phyloP scores from a whole-genome alignment of 1,140 invertebrate species.

The Aradophagus sp. region DNA sequence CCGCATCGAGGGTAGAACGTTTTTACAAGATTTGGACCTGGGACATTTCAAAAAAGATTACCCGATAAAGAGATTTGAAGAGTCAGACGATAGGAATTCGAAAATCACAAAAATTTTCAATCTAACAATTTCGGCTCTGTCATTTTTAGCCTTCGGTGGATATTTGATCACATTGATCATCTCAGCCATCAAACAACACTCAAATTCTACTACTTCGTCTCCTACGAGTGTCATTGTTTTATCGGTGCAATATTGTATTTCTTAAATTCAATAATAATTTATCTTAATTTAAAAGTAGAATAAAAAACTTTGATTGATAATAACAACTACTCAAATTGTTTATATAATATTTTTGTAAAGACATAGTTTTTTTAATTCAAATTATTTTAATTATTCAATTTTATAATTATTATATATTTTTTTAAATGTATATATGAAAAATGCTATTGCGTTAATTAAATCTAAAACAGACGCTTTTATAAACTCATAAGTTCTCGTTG shows the following conservation, averaged over 20 bases:
- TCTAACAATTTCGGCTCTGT: constrained; percentile 81
- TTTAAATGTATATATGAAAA: constrained; percentile 9
- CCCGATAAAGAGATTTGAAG: constrained; percentile 71
- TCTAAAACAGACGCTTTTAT: constrained; percentile 1
- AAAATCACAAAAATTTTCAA: constrained; percentile 82
- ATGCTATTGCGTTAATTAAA: background rate
- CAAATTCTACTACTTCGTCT: constrained; percentile 49
- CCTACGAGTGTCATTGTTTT: constrained; percentile 65
- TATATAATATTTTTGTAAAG: no score
- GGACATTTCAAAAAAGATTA: constrained; percentile 51
- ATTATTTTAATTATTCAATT: constrained; percentile 9
- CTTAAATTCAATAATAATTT: no score
- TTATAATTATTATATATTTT: constrained; percentile 20
- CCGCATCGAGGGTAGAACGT: constrained; percentile 34
- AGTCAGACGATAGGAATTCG: constrained; percentile 72
- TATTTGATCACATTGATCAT: constrained; percentile 84
- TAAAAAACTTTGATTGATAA: no score
- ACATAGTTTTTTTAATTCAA: constrained; percentile 2
- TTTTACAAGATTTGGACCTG: constrained; percentile 56
- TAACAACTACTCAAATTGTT: no score
- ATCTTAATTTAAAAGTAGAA: constrained; percentile 3
- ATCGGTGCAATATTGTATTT: no score
- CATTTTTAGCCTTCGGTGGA: constrained; percentile 86
- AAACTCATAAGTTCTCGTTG: no score
- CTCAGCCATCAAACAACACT: constrained; percentile 77